These are phyloP conservation scores for Hemibagrus guttatus DNA, from an alignment of 2,797 vertebrate genomes.

Conservation along the genomic window DNA sequence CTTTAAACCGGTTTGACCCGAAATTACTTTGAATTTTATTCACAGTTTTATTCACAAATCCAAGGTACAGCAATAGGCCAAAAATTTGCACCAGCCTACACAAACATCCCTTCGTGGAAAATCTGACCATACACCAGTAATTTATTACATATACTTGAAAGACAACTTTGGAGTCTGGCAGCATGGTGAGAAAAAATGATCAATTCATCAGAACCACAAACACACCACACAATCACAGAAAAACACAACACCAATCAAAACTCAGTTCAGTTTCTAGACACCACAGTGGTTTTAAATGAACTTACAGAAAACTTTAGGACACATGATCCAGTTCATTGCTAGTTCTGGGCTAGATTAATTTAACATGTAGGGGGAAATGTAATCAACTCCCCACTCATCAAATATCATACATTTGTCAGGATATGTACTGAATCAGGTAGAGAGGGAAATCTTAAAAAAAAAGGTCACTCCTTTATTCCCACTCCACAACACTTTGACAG, in stretches of 20 bases:
- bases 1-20: neutral
- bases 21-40: neutral
- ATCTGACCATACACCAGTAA: accelerated
- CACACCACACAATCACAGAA: neutral
- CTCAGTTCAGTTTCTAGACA: too few relatives aligned
- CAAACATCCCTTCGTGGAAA: neutral
- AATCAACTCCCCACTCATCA: too few relatives aligned
- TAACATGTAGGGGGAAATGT: too few relatives aligned
- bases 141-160: neutral
- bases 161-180: neutral
- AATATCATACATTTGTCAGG: too few relatives aligned
- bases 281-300: too few relatives aligned
- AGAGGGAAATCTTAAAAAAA: too few relatives aligned
- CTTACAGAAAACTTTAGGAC: too few relatives aligned
- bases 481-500: too few relatives aligned
- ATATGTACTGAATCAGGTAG: too few relatives aligned
- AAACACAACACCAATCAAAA: neutral
- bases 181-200: neutral
- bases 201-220: neutral
- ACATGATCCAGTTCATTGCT: too few relatives aligned
- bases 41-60: neutral
- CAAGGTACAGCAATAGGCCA: neutral
- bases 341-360: too few relatives aligned
- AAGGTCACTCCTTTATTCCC: too few relatives aligned
- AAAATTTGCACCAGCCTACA: neutral